Percentiles rank a stretch among this genome's conserved stretches.
These are phyloP conservation scores for Thaumatotibia leucotreta DNA, from an alignment of 1,140 invertebrate species.

Conservation along the genomic window DNA sequence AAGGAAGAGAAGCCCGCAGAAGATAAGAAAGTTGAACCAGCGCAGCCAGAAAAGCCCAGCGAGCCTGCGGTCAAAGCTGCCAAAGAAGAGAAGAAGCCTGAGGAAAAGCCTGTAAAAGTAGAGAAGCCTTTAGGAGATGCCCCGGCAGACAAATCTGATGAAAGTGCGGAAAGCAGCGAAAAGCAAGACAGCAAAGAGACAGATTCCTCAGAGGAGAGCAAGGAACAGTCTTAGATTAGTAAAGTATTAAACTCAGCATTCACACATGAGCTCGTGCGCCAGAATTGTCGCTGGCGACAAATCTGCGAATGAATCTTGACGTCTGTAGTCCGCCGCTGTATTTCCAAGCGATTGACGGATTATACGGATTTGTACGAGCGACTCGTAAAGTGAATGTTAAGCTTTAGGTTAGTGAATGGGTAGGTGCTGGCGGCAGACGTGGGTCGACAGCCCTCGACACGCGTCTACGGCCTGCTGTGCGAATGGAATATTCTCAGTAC, in stretches of 20 bases:
- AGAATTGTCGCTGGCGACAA: not conserved
- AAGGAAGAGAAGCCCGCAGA: slow-evolving; percentile 25
- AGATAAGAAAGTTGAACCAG: slow-evolving; percentile 3
- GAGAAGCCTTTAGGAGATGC: slow-evolving; percentile 35
- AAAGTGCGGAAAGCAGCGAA: slow-evolving; percentile 46
- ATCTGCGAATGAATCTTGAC: not conserved
- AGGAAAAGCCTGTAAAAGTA: slow-evolving; percentile 24
- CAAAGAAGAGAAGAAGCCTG: slow-evolving; percentile 23
- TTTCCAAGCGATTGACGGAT: not conserved
- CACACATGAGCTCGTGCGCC: not conserved
- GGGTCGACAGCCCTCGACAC: slow-evolving; percentile 70
- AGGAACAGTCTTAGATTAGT: slow-evolving; percentile 51
- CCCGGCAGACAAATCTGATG: slow-evolving; percentile 45
- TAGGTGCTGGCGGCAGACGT: slow-evolving; percentile 51
- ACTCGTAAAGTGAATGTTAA: not conserved
- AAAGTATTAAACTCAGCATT: not conserved
- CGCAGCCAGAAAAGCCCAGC: not conserved
- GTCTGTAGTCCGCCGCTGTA: not conserved
- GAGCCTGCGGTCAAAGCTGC: slow-evolving; percentile 19
- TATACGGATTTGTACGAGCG: slow-evolving; percentile 11
- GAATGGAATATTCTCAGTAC: slow-evolving; percentile 1
- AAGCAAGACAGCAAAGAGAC: slow-evolving; percentile 37
- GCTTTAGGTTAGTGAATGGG: slow-evolving; percentile 4
- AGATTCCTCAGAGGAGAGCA: slow-evolving; percentile 36
- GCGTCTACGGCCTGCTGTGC: slow-evolving; percentile 48